Percentiles rank a stretch among this genome's conserved stretches.
phyloP scores from a whole-genome alignment of 2,888 invertebrate genomes.

The Lasioglossum malachurum region DNA sequence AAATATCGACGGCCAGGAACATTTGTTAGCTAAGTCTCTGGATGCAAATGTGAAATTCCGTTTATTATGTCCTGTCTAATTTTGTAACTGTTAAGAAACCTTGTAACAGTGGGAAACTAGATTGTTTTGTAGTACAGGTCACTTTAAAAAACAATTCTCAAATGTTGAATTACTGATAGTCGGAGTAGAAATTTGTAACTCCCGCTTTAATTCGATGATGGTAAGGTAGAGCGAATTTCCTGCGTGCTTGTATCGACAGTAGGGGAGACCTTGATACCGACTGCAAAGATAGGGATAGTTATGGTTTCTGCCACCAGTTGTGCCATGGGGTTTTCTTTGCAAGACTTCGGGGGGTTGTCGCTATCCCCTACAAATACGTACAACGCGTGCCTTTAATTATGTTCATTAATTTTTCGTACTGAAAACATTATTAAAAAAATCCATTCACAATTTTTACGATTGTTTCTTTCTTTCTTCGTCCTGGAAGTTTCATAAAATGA shows the following conservation, averaged over 20 bases:
- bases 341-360: neutral
- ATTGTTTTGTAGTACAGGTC: neutral
- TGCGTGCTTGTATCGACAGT: slow-evolving; percentile 6
- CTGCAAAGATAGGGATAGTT: slow-evolving; percentile 29
- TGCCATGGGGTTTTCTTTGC: neutral
- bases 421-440: neutral
- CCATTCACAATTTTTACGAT: neutral
- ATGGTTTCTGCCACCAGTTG: neutral
- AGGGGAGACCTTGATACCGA: slow-evolving; percentile 47
- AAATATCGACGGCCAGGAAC: neutral
- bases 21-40: neutral
- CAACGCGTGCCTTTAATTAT: neutral
- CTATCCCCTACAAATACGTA: neutral
- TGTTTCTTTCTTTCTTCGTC: neutral
- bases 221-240: slow-evolving; percentile 57
- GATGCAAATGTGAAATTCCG: neutral
- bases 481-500: neutral
- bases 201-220: slow-evolving; percentile 33
- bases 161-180: neutral
- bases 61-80: neutral
- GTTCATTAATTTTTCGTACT: neutral
- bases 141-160: neutral
- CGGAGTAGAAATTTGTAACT: neutral
- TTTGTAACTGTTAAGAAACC: neutral
- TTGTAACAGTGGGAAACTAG: neutral